Evolutionary conservation across 2,888 invertebrate species (phyloP), one percentile per base, ranked within the genome.

Genomic region (Eugnorisma glareosa): DNA sequence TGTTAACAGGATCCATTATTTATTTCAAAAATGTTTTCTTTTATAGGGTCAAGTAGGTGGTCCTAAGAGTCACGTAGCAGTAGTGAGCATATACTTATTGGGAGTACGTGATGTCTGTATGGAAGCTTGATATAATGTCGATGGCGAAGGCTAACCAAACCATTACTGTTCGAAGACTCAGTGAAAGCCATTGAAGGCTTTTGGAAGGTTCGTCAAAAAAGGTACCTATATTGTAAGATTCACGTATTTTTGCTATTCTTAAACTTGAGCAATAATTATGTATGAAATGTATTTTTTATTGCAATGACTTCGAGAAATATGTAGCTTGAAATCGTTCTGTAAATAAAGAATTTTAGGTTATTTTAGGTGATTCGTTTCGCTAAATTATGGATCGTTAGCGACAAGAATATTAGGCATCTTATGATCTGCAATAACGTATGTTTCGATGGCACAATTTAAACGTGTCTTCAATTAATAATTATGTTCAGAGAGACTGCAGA

Each of bases 161-260:
- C 43, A 74, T 72, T 72, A 79, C 51, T 79, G 68, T 79, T 63
- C 64, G 31, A 31, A 45, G 68, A 75, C 75, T 43, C 43, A 72
- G 83, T 79, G 82, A 82, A 83, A 82, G 82, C 75, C 31, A 78
- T 73, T 48, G 18, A 69, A 66, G 40, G 51, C 40, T 28, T 37
- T n/a, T 68, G 63, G 51, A 51, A 73, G 74, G 70, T 71, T 37
- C 0, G 2, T 43, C 28, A n/a, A 66, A 82, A 73, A 66, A 37
- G n/a, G 10, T 64, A 3, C 40, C 43, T 66, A 5, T 48, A 61
- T 79, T 81, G 48, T 80, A 18, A 69, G 1, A 8, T 31, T 59
- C 76, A 76, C 64, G 75, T 73, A 43, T 15, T 15, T 43, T 48
- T 28, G 6, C 21, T 67, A 24, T 37, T 43, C 21, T 63, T 43